Base-by-base conservation (phyloP, 2,888 invertebrate genomes). In the Acheta domesticus region DNA sequence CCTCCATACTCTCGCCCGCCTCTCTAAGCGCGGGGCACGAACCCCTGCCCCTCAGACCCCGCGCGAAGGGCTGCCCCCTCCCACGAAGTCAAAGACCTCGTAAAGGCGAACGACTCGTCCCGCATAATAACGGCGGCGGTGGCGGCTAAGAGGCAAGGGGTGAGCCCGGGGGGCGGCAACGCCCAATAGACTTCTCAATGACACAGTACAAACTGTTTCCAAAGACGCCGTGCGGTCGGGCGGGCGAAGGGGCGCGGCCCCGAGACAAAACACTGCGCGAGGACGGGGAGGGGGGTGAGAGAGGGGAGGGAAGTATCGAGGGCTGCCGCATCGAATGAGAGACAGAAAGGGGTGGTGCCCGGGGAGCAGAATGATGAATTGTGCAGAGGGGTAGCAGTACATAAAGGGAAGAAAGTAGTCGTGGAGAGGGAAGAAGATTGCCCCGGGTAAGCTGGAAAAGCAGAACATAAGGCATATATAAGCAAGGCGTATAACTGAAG, bases 161-260 rank as follows among this genome's bases (percentile, higher is more conserved):
- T 62, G 14, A 12, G 16, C n/a, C 16, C n/a, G n/a, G 8, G 62
- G 62, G 62, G 62, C 62, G 62, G 62, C 14, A n/a, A 62, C n/a
- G 62, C 62, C n/a, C 62, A 19, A 62, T 62, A 62, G 62, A 62
- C 62, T 62, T n/a, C 62, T 62, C 62, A n/a, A 62, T 62, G 62
- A 62, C 62, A n/a, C n/a, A 62, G 62, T 62, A 62, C 62, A 62
- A 62, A 62, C 62, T 62, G 62, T 62, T 62, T 62, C 62, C 62
- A 62, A 62, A 62, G 62, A 62, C 62, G 62, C 62, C 16, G 14
- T n/a, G n/a, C 36, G 36, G 36, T 36, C 36, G 36, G 36, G 36
- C 36, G 36, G 36, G 14, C 62, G 62, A 11, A 62, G 62, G 62
- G 62, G 62, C 14, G 62, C 62, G 62, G 62, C 62, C 23, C 4